A percentile compares a stretch with the other conserved stretches of the same genome.
These are phyloP conservation scores for Discoglossus pictus DNA, from an alignment of 2,797 vertebrate genomes.

Conservation along the genomic window DNA sequence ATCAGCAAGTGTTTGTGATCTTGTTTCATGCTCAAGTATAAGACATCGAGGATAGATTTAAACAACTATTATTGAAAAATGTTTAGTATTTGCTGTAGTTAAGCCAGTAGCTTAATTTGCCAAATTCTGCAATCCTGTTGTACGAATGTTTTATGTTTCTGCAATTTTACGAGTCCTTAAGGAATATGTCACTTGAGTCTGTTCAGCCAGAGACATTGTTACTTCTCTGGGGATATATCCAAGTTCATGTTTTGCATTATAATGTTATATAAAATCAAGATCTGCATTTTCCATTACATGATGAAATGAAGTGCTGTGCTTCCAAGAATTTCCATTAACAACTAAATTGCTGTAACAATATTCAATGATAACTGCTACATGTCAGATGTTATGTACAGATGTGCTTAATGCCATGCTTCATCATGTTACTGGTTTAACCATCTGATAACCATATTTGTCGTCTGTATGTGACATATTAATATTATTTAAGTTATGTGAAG, in stretches of 20 bases:
- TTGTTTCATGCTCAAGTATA: no score
- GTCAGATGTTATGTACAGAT: no score
- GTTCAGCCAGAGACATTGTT: conserved; percentile 24
- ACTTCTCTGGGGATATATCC: conserved; percentile 6
- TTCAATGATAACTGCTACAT: no score
- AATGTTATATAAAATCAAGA: conserved; percentile 18
- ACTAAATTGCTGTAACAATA: not conserved
- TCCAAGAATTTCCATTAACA: not conserved
- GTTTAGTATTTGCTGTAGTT: not conserved
- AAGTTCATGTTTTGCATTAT: conserved; percentile 6
- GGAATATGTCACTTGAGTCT: conserved; percentile 4
- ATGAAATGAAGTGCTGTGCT: conserved; percentile 1
- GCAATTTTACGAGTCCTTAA: conserved; percentile 18
- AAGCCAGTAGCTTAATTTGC: not conserved
- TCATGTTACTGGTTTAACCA: no score
- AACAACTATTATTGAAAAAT: not conserved
- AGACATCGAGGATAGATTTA: not conserved
- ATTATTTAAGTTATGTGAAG: no score
- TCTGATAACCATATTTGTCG: no score
- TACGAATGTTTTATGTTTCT: not conserved
- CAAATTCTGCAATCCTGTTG: not conserved
- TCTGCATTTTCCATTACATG: conserved; percentile 8
- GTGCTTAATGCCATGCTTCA: no score
- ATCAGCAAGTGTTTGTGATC: no score
- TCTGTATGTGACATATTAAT: no score